Conservation (phyloP, 1,140 invertebrate genomes). For the Phymorhynchus buccinoides region DNA sequence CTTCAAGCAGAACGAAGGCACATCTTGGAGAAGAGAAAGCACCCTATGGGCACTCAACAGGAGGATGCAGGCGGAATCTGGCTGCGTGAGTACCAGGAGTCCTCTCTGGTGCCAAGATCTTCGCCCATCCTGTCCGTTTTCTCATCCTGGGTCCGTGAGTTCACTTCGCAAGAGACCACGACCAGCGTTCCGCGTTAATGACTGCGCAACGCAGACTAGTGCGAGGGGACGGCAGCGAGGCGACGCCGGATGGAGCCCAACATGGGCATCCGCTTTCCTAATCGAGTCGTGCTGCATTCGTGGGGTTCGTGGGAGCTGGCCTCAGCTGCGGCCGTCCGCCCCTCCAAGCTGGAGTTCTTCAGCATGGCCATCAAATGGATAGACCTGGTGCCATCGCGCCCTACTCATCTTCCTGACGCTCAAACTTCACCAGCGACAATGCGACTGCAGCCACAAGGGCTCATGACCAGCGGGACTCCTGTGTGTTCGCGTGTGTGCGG, state of each 20-base stretch:
- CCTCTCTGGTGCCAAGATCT: conserved; percentile 63
- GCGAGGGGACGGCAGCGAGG: conserved; percentile 28
- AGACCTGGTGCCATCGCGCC: conserved; percentile 98
- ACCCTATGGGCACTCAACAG: conserved; percentile 52
- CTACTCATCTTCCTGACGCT: conserved; percentile 86
- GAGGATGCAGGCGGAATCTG: conserved; percentile 63
- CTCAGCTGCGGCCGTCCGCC: conserved; percentile 64
- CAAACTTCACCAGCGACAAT: conserved; percentile 39
- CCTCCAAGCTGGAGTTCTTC: conserved; percentile 66
- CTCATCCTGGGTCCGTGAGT: conserved; percentile 69
- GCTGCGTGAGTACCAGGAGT: conserved; percentile 69
- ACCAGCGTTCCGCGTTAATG: conserved; percentile 61
- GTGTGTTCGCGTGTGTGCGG: conserved; percentile 64
- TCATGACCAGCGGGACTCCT: conserved; percentile 63
- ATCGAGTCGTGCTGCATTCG: conserved; percentile 74
- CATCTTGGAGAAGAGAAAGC: conserved; percentile 52
- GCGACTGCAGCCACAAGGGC: conserved; percentile 50
- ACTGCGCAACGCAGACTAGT: conserved; percentile 51
- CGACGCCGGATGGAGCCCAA: conserved; percentile 36
- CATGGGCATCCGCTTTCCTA: conserved; percentile 66
- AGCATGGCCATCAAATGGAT: conserved; percentile 94
- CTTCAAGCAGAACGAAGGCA: conserved; percentile 62
- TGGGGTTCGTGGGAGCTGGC: conserved; percentile 73
- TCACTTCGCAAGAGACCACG: conserved; percentile 73
- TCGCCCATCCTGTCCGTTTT: conserved; percentile 67